Base-by-base conservation (phyloP, 2,888 invertebrate genomes). In the Galerucella calmariensis region DNA sequence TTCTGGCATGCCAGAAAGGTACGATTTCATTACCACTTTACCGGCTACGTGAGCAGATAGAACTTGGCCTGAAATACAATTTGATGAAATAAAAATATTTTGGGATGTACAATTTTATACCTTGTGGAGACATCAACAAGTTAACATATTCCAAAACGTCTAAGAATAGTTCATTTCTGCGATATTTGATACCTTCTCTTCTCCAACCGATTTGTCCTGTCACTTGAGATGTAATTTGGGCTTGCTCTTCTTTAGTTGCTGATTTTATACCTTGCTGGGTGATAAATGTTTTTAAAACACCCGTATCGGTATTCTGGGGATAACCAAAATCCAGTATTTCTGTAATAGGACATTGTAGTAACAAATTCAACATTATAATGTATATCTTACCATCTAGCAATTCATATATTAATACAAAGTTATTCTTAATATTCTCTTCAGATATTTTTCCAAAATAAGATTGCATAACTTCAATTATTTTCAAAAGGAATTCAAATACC, bases 391-490 rank as follows among this genome's bases (percentile, higher is more conserved):
- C 97, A 89, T 99, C 99, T 72, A 99, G 91, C 80, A 99, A 89
- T 88, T 99, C 99, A 86, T 99, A 99, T 83, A 99, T 99, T 35
- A 99, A 92, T 20, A 99, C 99, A 89, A 99, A 99, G 88, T 99
- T 99, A 87, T 99, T 99, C 89, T 99, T 99, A 85, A 99, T 99
- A 86, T 99, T 99, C 87, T 99, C 99, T 87, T 99, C 99, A 0
- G 98, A 98, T 79, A 99, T 97, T 90, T 99, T 99, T 73, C 99
- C 99, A 87, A 99, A 99, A 88, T 99, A 99, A 0, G 98, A 97
- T 88, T 98, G 98, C 99, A 99, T 99, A 70, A 99, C 98, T 85
- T 96, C 96, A 76, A 96, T 98, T 86, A 99, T 98, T 88, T 99
- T 98, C 71, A 98, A 92, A 62, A 99, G 91, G 88, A 99, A 99